These are phyloP conservation scores for Phlogophora meticulosa DNA, from an alignment of 2,888 invertebrate genomes.

Conservation along the genomic window DNA sequence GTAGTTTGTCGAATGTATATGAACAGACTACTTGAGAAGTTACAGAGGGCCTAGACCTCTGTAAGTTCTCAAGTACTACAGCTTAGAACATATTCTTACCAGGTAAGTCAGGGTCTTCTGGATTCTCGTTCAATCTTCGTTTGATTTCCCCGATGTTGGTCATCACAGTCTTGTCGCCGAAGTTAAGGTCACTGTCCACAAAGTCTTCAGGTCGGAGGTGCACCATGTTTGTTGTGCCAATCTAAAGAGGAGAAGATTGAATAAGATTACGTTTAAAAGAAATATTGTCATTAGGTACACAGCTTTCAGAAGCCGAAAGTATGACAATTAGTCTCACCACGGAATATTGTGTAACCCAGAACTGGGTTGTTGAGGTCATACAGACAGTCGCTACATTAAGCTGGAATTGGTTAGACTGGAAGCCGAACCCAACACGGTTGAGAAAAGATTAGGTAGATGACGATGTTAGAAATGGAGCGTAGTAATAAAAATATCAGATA, in stretches of 20 bases:
- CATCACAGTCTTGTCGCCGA: slow-evolving; percentile 68
- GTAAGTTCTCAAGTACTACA: not conserved
- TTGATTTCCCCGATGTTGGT: slow-evolving; percentile 80
- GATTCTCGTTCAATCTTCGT: slow-evolving; percentile 82
- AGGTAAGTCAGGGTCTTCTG: slow-evolving; percentile 80
- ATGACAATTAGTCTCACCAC: not conserved
- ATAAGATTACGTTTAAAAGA: not conserved
- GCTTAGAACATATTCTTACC: slow-evolving; percentile 65
- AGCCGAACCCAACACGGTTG: too few relatives aligned
- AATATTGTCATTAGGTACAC: not conserved
- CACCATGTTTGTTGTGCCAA: slow-evolving; percentile 82
- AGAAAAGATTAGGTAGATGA: not conserved
- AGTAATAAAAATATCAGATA: too few relatives aligned
- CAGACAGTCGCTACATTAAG: not conserved
- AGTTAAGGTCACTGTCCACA: slow-evolving; percentile 75
- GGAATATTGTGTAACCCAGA: too few relatives aligned
- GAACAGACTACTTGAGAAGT: too few relatives aligned
- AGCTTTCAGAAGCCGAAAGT: not conserved
- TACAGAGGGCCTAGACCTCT: too few relatives aligned
- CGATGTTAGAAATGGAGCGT: not conserved
- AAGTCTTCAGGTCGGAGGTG: slow-evolving; percentile 73
- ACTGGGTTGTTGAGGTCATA: too few relatives aligned
- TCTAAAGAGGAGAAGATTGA: slow-evolving; percentile 65
- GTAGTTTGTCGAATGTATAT: too few relatives aligned
- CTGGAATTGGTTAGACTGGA: not conserved